These are phyloP conservation scores for Heliconius aoede DNA, from an alignment of 2,888 invertebrate species.

Conservation along the genomic window DNA sequence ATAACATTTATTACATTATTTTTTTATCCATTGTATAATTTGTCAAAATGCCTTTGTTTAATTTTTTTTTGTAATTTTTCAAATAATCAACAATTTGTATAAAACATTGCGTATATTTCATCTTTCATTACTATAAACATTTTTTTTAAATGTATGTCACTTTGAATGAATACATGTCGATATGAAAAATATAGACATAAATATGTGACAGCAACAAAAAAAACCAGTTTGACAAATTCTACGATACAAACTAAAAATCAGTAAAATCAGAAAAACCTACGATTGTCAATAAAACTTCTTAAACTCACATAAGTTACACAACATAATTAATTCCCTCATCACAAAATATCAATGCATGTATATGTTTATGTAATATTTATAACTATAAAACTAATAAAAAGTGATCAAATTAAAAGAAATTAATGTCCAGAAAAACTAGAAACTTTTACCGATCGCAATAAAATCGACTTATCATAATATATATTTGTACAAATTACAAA, in stretches of 20 bases:
- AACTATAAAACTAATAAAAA: background rate
- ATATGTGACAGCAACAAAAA: background rate
- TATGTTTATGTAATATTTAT: no score
- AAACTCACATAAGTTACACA: slow-evolving; percentile 29
- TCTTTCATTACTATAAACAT: no score
- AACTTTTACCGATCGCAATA: slow-evolving; percentile 45
- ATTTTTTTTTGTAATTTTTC: background rate
- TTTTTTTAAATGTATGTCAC: no score
- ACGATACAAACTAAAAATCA: slow-evolving; percentile 34
- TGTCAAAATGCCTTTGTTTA: background rate
- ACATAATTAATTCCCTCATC: background rate
- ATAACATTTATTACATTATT: background rate
- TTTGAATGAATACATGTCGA: no score
- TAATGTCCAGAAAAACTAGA: slow-evolving; percentile 34
- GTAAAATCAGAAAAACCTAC: slow-evolving; percentile 38
- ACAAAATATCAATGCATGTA: background rate
- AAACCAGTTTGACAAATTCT: slow-evolving; percentile 10
- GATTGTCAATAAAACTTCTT: background rate
- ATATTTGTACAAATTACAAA: slow-evolving; percentile 32
- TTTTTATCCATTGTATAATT: background rate
- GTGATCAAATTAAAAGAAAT: background rate
- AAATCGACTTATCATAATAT: slow-evolving; percentile 28
- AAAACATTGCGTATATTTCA: no score
- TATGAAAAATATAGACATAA: background rate
- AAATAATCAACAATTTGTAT: background rate